Percentiles rank a stretch among this genome's conserved stretches.
Evolutionary conservation across 2,113 vertebrate species (phyloP).

Genomic region (Paraplagusia blochii): DNA sequence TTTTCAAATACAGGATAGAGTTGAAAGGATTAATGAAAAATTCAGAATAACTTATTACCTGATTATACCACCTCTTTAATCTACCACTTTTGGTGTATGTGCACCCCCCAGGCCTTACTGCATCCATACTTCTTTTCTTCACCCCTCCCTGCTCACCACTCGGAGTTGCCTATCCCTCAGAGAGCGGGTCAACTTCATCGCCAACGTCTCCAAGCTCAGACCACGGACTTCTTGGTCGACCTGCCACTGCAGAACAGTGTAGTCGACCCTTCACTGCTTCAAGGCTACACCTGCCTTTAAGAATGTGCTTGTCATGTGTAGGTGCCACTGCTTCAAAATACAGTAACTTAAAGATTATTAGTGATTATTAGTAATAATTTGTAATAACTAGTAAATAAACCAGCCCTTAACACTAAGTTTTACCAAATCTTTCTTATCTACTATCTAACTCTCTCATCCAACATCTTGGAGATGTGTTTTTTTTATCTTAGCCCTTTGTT

Average conservation of each 20-base stretch:
- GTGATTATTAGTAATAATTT: neutral
- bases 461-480: too few relatives aligned
- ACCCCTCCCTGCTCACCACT: constrained; percentile 86
- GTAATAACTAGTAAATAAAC: neutral
- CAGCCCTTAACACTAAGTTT: too few relatives aligned
- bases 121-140: constrained; percentile 86
- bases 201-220: constrained; percentile 73
- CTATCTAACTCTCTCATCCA: too few relatives aligned
- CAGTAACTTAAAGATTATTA: neutral
- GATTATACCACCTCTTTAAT: neutral
- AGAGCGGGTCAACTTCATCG: constrained; percentile 70
- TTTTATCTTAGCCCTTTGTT: too few relatives aligned
- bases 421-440: too few relatives aligned
- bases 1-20: too few relatives aligned
- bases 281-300: constrained; percentile 57
- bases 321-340: neutral
- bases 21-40: too few relatives aligned
- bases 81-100: too few relatives aligned
- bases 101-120: constrained; percentile 78
- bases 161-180: constrained; percentile 84
- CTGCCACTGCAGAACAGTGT: constrained; percentile 78
- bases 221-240: constrained; percentile 80
- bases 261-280: constrained; percentile 76
- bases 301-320: neutral
- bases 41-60: too few relatives aligned